These are phyloP conservation scores for Resseliella maxima DNA, from an alignment of 2,888 invertebrate species.

Conservation along the genomic window DNA sequence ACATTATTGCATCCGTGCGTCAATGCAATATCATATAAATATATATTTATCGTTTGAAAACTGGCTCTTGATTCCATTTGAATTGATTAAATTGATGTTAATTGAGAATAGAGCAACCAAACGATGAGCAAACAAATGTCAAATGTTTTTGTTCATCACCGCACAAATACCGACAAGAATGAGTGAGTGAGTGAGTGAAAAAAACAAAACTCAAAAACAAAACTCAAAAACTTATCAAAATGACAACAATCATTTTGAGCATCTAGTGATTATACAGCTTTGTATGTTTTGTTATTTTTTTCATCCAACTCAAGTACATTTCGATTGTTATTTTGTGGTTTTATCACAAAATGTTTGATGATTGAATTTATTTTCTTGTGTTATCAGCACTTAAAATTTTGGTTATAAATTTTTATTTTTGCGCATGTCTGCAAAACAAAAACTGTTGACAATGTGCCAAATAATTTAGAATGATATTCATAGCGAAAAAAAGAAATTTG, in stretches of 20 bases:
- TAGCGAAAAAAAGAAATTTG: too few relatives aligned
- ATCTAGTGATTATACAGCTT: not conserved
- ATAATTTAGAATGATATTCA: too few relatives aligned
- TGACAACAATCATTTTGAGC: too few relatives aligned
- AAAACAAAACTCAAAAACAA: too few relatives aligned
- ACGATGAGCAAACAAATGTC: too few relatives aligned
- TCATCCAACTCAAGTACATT: too few relatives aligned
- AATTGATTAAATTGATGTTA: conserved; percentile 31
- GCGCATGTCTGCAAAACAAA: conserved; percentile 1
- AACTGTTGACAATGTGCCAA: not conserved
- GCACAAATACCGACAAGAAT: not conserved
- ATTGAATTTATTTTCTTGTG: not conserved
- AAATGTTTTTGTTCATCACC: not conserved
- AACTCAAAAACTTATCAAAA: too few relatives aligned
- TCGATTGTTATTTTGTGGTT: not conserved
- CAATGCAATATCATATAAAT: not conserved
- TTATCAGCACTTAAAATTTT: not conserved
- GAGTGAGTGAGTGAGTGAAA: not conserved
- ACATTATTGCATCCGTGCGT: not conserved
- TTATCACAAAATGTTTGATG: not conserved
- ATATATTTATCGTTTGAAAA: too few relatives aligned
- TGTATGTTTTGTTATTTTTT: not conserved
- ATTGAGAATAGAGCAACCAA: not conserved
- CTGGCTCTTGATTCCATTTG: too few relatives aligned
- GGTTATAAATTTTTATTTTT: not conserved